phyloP scores from a whole-genome alignment of 2,797 vertebrate genomes.

The Siniperca scherzeri region DNA sequence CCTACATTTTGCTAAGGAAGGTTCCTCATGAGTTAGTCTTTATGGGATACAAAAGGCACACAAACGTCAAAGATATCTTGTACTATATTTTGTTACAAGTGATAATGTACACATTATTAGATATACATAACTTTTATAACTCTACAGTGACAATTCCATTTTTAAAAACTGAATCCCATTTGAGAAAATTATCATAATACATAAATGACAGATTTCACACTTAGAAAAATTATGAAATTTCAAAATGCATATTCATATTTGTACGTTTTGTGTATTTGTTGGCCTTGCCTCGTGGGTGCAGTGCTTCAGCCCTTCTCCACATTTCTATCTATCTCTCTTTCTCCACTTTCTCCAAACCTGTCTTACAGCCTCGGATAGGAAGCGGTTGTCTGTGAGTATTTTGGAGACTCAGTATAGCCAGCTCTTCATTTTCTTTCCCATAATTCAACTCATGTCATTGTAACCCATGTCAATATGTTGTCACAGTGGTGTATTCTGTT shows the following conservation, averaged over 20 bases:
- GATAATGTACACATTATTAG: not conserved
- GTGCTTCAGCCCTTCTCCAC: slow-evolving; percentile 75
- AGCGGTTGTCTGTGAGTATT: slow-evolving; percentile 86
- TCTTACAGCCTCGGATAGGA: slow-evolving; percentile 81
- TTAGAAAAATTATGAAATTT: not conserved
- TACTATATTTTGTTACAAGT: not conserved
- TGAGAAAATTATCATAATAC: not conserved
- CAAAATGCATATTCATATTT: slow-evolving; percentile 61
- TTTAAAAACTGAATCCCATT: not conserved
- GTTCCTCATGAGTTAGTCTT: slow-evolving; percentile 18
- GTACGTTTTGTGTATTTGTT: slow-evolving; percentile 63
- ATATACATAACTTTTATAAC: not conserved
- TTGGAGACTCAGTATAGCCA: slow-evolving; percentile 44
- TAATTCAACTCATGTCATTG: slow-evolving; percentile 51
- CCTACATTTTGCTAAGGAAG: slow-evolving; percentile 22
- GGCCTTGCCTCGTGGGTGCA: slow-evolving; percentile 65
- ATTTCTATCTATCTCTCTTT: slow-evolving; percentile 74
- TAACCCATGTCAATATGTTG: slow-evolving; percentile 38
- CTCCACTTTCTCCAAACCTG: slow-evolving; percentile 52
- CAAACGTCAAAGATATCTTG: slow-evolving; percentile 31
- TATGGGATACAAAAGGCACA: slow-evolving; percentile 35
- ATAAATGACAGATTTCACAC: not conserved
- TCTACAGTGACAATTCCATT: not conserved
- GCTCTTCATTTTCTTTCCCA: slow-evolving; percentile 45
- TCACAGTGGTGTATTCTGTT: slow-evolving; percentile 35